phyloP scores from a whole-genome alignment of 1,140 invertebrate species.

The Hycleus phaleratus region DNA sequence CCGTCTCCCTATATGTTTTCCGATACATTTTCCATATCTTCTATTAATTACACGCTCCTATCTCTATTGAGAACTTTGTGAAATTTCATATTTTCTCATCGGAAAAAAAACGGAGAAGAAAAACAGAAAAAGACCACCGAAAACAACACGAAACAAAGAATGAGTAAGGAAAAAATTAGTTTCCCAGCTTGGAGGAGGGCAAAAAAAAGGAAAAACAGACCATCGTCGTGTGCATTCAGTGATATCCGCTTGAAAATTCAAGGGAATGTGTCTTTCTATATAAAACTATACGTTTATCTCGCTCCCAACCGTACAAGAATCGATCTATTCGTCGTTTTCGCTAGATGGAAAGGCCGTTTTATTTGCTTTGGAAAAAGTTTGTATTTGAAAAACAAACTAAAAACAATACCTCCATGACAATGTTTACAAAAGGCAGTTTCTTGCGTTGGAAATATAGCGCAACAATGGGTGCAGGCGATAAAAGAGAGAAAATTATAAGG shows the following conservation, averaged over 20 bases:
- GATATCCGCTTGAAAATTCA: conserved; percentile 34
- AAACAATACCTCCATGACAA: conserved; percentile 25
- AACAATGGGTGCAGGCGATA: too few relatives aligned
- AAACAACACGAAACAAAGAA: neutral
- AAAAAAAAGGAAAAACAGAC: conserved; percentile 11
- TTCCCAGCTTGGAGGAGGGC: neutral
- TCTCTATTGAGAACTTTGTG: neutral
- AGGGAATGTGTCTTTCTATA: conserved; percentile 24
- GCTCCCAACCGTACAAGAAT: conserved; percentile 5
- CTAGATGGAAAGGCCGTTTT: conserved; percentile 17
- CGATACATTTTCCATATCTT: neutral
- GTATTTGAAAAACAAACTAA: conserved; percentile 32
- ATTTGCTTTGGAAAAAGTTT: conserved; percentile 32
- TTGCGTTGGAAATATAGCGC: neutral
- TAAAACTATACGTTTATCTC: neutral
- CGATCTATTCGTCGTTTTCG: conserved; percentile 10
- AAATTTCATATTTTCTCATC: neutral
- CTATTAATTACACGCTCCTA: neutral
- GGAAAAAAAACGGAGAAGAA: neutral
- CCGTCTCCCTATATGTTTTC: neutral
- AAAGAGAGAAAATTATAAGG: neutral
- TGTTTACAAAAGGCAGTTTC: conserved; percentile 25
- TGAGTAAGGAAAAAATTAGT: neutral
- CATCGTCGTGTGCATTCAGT: conserved; percentile 9
- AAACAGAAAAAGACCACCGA: neutral